These are phyloP conservation scores for Diuraphis noxia DNA, from an alignment of 1,140 invertebrate species.

Conservation along the genomic window DNA sequence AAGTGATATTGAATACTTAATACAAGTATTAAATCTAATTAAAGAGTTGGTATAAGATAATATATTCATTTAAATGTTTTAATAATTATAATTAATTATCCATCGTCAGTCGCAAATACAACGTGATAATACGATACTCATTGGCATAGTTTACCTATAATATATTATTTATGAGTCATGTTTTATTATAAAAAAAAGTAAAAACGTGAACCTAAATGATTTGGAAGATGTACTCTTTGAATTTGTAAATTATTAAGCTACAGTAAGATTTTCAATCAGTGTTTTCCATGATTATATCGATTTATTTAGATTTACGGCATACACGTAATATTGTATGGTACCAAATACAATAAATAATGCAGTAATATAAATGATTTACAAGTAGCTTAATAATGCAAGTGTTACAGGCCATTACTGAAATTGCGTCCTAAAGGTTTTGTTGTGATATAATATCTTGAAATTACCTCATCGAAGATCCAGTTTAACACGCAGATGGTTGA, in stretches of 20 bases:
- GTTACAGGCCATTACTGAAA: neutral
- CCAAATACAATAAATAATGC: neutral
- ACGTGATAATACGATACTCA: too few species aligned
- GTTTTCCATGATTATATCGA: neutral
- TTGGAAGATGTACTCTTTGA: neutral
- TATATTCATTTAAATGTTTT: too few species aligned
- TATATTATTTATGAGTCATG: neutral
- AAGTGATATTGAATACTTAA: neutral
- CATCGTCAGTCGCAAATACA: neutral
- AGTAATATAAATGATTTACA: neutral
- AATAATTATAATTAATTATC: too few species aligned
- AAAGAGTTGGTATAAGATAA: neutral
- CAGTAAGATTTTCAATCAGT: neutral
- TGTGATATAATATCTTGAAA: neutral
- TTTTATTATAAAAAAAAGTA: neutral
- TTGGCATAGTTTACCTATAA: neutral
- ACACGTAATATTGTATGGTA: neutral
- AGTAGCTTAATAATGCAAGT: neutral
- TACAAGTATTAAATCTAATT: neutral
- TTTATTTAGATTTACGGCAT: neutral
- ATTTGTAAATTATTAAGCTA: neutral
- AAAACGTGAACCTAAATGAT: neutral
- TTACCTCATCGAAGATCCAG: constrained; percentile 11
- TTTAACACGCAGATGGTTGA: constrained; percentile 13
- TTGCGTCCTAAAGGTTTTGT: neutral